A percentile compares a stretch with the other conserved stretches of the same genome.
phyloP scores from a whole-genome alignment of 1,140 invertebrate species.

The Drosophila simulans region DNA sequence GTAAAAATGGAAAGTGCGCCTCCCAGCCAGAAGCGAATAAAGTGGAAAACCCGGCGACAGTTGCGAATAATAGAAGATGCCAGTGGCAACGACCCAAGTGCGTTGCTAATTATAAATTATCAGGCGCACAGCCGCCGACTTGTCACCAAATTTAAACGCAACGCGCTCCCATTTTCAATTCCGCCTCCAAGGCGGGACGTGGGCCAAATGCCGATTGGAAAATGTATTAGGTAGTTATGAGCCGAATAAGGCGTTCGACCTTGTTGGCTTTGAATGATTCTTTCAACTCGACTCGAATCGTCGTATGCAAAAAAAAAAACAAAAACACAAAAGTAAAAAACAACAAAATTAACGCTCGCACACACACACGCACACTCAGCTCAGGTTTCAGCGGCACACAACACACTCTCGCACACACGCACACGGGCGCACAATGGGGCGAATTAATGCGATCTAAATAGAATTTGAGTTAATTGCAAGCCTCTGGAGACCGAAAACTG shows the following conservation, averaged over 20 bases:
- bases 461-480: slow-evolving; percentile 45
- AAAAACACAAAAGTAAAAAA: slow-evolving; percentile 40
- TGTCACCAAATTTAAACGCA: slow-evolving; percentile 68
- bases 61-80: slow-evolving; percentile 67
- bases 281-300: slow-evolving; percentile 69
- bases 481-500: slow-evolving; percentile 37
- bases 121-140: slow-evolving; percentile 36
- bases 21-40: slow-evolving; percentile 29
- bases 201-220: slow-evolving; percentile 54
- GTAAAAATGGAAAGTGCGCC: slow-evolving; percentile 80
- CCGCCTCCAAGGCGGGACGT: slow-evolving; percentile 36
- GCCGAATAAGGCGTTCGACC: slow-evolving; percentile 75
- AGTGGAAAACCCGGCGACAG: slow-evolving; percentile 41
- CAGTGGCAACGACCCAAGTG: slow-evolving; percentile 75
- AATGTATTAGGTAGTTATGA: slow-evolving; percentile 74
- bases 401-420: slow-evolving; percentile 10
- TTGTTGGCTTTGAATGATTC: slow-evolving; percentile 78
- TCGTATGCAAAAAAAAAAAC: slow-evolving; percentile 78
- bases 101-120: slow-evolving; percentile 63
- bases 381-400: slow-evolving; percentile 69
- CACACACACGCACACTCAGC: slow-evolving; percentile 57
- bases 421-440: background rate
- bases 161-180: slow-evolving; percentile 55
- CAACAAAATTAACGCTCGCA: slow-evolving; percentile 47
- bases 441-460: slow-evolving; percentile 40